Evolutionary conservation across 1,140 invertebrate species (phyloP), one percentile per base, ranked within the genome.

Genomic region (Drosophila melanica): DNA sequence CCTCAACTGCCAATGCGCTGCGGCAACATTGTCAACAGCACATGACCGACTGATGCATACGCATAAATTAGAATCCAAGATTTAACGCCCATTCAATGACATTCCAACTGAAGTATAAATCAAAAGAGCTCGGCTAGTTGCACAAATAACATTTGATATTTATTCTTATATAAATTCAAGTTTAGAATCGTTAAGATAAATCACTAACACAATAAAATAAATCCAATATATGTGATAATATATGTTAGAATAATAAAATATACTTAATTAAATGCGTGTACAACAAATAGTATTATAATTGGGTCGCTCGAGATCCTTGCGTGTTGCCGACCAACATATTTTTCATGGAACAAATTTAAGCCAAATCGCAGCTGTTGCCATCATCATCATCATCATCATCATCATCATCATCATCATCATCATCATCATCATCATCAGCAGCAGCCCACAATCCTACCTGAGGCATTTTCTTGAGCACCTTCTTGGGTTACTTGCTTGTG

Each of bases 41-140:
- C 48, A n/a, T n/a, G 23, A 14, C 20, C 8, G 50, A 60, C 27
- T 41, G 48, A 37, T 64, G 53, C 51, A 54, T 60, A 60, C 71
- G 74, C 74, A 85, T 85, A 77, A 71, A 85, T 85, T 75, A 77
- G 60, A 51, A 48, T 44, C 14, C 37, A 47, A 53, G 16, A 12
- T 65, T 18, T 33, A 50, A 57, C 58, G 9, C 47, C 67, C 5
- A 41, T 58, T 42, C 59, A 63, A 30, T 14, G 30, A 33, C 42
- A 66, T 39, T 44, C 23, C n/a, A 50, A 50, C 45, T 23, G 12
- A 6, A 37, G 12, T 41, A 50, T 42, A 57, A 66, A 57, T 57
- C 20, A 63, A 50, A 55, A 50, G 18, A 23, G 50, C 35, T 67
- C 6, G 3, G 16, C 44, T 35, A 60, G 55, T 68, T 50, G 9